Evolutionary conservation across 2,888 invertebrate species (phyloP), one percentile per base, ranked within the genome.

Genomic region (Mimachlamys varia): DNA sequence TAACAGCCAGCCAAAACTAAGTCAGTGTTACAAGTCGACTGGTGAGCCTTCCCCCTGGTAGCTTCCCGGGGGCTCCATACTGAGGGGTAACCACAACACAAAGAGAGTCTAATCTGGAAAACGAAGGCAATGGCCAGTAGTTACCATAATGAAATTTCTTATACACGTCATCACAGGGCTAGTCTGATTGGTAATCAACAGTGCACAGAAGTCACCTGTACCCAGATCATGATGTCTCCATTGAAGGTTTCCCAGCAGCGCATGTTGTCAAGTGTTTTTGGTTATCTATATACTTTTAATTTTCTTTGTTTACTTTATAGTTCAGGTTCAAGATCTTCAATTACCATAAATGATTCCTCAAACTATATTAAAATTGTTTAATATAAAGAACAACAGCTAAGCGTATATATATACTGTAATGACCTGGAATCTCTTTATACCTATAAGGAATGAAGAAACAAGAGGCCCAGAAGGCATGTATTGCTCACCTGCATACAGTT

Each of bases 1-100:
- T 58, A 58, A 58, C n/a, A 22, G n/a, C 58, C 58, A 58, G 58
- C 58, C n/a, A 58, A 58, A n/a, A 58, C 58, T 58, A 58, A 58
- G n/a, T 58, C 58, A 19, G 58, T 19, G 7, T n/a, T 53, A 17
- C 53, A 53, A 13, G 17, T 53, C 19, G 1, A 2, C 19, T n/a
- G 17, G 19, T 53, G 19, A 53, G 13, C 53, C 53, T 15, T 15
- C 50, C 50, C 50, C 50, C 50, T 50, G 19, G 19, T 55, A 3
- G 4, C 10, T 55, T 7, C 58, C 19, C 58, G 19, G 0, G 2
- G 19, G 58, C 22, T 4, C 58, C 19, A 58, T 58, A 22, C 22
- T 58, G 58, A 53, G 19, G 58, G 22, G 19, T 58, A 58, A 22
- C 19, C n/a, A 58, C 1, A 19, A 58, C 58, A 58, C 58, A 19